These are phyloP conservation scores for Acrobeloides nanus DNA, from an alignment of 2,888 invertebrate genomes.

Conservation along the genomic window DNA sequence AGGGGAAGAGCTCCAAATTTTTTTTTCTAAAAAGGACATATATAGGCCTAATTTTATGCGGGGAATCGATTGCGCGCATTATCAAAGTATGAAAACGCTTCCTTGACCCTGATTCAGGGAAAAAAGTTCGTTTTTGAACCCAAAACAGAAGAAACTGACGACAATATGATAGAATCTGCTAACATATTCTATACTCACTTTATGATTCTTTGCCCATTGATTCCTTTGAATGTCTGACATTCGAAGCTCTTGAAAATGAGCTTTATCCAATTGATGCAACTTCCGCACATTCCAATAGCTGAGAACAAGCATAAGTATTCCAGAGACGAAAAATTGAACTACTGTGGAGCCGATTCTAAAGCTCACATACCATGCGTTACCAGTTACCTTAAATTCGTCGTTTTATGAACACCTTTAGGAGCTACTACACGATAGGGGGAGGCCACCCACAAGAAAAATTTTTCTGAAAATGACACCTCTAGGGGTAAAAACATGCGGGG, in stretches of 20 bases:
- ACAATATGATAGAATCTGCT: too few species aligned
- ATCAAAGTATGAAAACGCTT: too few species aligned
- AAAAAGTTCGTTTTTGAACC: too few species aligned
- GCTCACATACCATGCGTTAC: conserved; percentile 14
- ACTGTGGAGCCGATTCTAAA: conserved; percentile 15
- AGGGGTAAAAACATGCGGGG: too few species aligned
- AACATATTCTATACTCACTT: too few species aligned
- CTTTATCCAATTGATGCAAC: conserved; percentile 13
- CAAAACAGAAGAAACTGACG: too few species aligned
- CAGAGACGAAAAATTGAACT: conserved; percentile 26
- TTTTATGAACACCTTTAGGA: too few species aligned
- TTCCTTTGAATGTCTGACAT: conserved; percentile 19
- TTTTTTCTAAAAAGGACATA: background rate
- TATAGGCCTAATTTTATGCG: background rate
- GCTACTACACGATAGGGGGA: background rate
- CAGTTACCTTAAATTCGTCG: conserved; percentile 12
- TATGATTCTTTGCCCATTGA: conserved; percentile 20
- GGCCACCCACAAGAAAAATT: too few species aligned
- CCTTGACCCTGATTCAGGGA: too few species aligned
- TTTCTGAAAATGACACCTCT: too few species aligned
- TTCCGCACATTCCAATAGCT: conserved; percentile 16
- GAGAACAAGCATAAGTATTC: conserved; percentile 20
- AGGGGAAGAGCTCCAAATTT: too few species aligned
- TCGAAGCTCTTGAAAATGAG: conserved; percentile 20
- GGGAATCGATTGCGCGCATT: background rate